phyloP scores from a whole-genome alignment of 2,888 invertebrate species.

The Callyntrura sp. region DNA sequence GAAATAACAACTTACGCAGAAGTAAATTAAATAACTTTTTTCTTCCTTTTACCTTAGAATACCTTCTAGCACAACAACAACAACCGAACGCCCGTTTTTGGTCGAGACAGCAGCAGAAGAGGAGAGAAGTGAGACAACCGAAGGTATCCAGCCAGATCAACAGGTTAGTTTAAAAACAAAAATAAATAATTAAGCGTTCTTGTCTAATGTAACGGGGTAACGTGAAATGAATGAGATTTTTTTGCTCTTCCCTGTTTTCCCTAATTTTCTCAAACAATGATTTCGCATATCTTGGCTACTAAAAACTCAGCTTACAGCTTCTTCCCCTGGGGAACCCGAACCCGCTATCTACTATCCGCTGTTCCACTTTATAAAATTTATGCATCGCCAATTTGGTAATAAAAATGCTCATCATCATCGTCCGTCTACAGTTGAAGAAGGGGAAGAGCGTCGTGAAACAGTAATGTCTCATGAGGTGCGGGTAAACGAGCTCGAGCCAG shows the following conservation, averaged over 20 bases:
- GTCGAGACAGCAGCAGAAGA: too few species aligned
- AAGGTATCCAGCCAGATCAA: not conserved
- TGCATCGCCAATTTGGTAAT: slow-evolving; percentile 29
- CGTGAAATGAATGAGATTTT: too few species aligned
- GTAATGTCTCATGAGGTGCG: not conserved
- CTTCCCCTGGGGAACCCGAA: slow-evolving; percentile 10
- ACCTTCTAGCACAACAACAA: too few species aligned
- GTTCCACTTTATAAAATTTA: slow-evolving; percentile 47
- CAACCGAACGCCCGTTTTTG: too few species aligned
- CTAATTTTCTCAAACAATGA: too few species aligned
- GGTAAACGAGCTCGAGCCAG: not conserved
- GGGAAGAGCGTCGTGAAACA: not conserved
- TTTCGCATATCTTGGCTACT: not conserved
- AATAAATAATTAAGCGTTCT: too few species aligned
- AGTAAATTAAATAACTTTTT: too few species aligned
- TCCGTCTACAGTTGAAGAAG: not conserved
- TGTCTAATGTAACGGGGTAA: too few species aligned
- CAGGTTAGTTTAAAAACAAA: not conserved
- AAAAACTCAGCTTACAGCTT: slow-evolving; percentile 4
- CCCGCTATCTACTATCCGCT: slow-evolving; percentile 42
- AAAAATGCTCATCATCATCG: not conserved
- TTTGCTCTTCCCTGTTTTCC: too few species aligned
- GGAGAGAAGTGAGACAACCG: too few species aligned
- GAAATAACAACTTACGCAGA: too few species aligned
- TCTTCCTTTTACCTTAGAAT: too few species aligned